A percentile compares a stretch with the other conserved stretches of the same genome.
phyloP scores from a whole-genome alignment of 2,113 vertebrate genomes.

The Parotia lawesii region DNA sequence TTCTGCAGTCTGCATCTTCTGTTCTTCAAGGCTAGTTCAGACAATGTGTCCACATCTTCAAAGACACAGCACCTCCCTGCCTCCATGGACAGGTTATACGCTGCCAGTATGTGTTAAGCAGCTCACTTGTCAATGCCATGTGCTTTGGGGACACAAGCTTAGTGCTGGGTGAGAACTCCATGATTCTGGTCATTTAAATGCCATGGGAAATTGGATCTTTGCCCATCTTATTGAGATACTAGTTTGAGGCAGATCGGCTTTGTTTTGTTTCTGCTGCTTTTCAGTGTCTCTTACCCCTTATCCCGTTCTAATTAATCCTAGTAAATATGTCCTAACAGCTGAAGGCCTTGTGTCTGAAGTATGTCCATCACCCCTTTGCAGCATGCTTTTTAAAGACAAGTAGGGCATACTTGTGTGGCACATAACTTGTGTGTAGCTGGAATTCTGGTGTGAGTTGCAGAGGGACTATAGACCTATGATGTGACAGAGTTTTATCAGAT shows the following conservation, averaged over 20 bases:
- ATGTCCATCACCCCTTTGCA: not conserved
- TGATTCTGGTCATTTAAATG: not conserved
- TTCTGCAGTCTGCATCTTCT: not conserved
- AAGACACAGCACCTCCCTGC: fast-evolving
- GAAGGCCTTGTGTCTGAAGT: not conserved
- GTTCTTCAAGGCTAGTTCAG: not conserved
- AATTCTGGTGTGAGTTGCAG: not conserved
- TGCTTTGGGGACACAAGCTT: not conserved
- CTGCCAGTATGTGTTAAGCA: not conserved
- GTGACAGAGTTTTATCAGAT: not conserved
- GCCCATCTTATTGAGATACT: not conserved
- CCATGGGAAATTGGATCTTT: not conserved
- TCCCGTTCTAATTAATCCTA: not conserved
- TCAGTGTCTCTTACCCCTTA: not conserved
- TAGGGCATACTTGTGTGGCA: not conserved
- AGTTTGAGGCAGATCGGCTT: not conserved
- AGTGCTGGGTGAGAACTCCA: not conserved
- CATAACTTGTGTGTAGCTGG: not conserved
- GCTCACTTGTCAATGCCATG: not conserved
- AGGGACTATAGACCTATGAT: not conserved
- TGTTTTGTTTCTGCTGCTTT: not conserved
- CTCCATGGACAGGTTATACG: not conserved
- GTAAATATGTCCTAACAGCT: not conserved
- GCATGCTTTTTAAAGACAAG: not conserved
- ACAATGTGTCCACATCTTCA: not conserved